Conservation (phyloP, 2,113 vertebrate genomes). For the Dipodomys spectabilis region DNA sequence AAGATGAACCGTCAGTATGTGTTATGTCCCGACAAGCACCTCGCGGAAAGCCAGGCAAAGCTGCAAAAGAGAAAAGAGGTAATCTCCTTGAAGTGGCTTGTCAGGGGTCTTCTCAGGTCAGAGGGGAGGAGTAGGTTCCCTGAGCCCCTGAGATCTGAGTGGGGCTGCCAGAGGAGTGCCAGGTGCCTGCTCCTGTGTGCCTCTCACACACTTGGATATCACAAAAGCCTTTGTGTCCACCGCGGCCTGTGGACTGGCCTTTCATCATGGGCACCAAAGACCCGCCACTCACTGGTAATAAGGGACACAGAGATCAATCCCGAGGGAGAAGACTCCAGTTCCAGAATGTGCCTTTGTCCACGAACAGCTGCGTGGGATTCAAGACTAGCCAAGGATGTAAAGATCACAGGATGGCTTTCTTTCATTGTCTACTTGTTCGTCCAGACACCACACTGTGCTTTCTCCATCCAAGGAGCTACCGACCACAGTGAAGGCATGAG, state of each 20-base stretch:
- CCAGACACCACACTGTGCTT: slow-evolving; percentile 70
- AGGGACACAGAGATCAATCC: slow-evolving; percentile 78
- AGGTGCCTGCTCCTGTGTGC: slow-evolving; percentile 51
- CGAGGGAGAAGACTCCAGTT: slow-evolving; percentile 81
- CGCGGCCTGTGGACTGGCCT: slow-evolving; percentile 60
- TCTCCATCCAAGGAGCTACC: slow-evolving; percentile 63
- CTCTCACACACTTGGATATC: slow-evolving; percentile 56
- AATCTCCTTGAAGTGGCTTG: slow-evolving; percentile 75
- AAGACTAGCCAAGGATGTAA: slow-evolving; percentile 79
- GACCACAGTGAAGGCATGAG: slow-evolving; percentile 62
- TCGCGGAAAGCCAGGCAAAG: slow-evolving; percentile 78
- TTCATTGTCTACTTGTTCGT: slow-evolving; percentile 78
- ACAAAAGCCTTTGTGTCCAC: slow-evolving; percentile 69
- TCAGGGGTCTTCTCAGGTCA: slow-evolving; percentile 55
- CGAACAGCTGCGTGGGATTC: slow-evolving; percentile 81
- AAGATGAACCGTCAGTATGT: slow-evolving; percentile 78
- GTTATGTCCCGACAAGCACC: slow-evolving; percentile 78
- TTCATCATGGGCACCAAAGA: slow-evolving; percentile 77
- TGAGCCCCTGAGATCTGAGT: slow-evolving; percentile 64
- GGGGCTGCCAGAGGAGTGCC: slow-evolving; percentile 39
- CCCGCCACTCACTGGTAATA: slow-evolving; percentile 70
- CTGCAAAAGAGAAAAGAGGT: slow-evolving; percentile 46
- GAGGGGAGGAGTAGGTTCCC: slow-evolving; percentile 47
- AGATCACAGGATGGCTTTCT: slow-evolving; percentile 81
- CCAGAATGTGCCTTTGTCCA: slow-evolving; percentile 79